phyloP scores from a whole-genome alignment of 2,888 invertebrate genomes.

The Notodonta dromedarius region DNA sequence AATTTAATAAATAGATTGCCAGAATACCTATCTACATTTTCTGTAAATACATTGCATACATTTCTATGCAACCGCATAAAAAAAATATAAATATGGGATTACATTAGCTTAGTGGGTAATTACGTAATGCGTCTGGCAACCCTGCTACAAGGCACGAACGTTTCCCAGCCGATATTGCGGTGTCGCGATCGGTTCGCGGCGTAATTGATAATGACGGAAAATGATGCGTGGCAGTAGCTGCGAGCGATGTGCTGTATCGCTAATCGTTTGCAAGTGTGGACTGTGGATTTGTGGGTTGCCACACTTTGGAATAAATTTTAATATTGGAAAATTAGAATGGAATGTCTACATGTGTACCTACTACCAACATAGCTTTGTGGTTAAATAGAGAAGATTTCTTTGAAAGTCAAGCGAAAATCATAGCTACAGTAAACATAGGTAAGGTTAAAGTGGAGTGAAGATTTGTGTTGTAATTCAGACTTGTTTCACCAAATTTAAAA shows the following conservation, averaged over 20 bases:
- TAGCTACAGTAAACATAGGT: too few relatives aligned
- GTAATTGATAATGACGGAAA: slow-evolving; percentile 81
- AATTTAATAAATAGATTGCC: too few relatives aligned
- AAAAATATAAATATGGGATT: slow-evolving; percentile 27
- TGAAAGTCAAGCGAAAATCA: too few relatives aligned
- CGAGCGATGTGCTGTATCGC: slow-evolving; percentile 67
- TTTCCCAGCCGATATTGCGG: slow-evolving; percentile 58
- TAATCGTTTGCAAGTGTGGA: slow-evolving; percentile 55
- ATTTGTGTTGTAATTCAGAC: too few relatives aligned
- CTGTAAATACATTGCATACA: background rate
- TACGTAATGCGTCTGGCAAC: slow-evolving; percentile 53
- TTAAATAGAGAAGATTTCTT: too few relatives aligned
- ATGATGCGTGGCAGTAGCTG: slow-evolving; percentile 81
- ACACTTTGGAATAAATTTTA: background rate
- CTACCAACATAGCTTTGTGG: too few relatives aligned
- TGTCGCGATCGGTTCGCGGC: slow-evolving; percentile 58
- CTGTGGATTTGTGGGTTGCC: slow-evolving; percentile 31
- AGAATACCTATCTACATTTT: too few relatives aligned
- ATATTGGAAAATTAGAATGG: background rate
- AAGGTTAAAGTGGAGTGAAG: too few relatives aligned
- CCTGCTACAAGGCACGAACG: slow-evolving; percentile 47
- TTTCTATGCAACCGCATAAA: slow-evolving; percentile 24
- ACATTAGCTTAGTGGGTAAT: slow-evolving; percentile 33
- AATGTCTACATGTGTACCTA: too few relatives aligned
- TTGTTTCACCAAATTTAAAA: too few relatives aligned